phyloP scores from a whole-genome alignment of 2,797 vertebrate genomes.

The Lindbergichthys nudifrons region DNA sequence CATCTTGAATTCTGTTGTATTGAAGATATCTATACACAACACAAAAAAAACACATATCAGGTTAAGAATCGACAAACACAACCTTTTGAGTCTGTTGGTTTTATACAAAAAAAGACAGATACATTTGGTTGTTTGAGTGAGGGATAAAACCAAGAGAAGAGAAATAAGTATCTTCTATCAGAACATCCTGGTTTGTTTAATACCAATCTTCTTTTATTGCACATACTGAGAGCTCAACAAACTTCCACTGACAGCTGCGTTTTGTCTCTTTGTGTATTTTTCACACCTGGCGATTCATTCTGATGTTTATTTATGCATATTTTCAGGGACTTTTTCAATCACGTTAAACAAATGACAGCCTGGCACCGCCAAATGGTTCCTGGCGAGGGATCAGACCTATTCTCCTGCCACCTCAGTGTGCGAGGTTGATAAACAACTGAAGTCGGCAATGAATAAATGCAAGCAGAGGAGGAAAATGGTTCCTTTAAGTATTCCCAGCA shows the following conservation, averaged over 20 bases:
- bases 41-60: neutral
- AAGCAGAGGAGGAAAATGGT: constrained; percentile 1
- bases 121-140: neutral
- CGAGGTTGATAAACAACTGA: constrained; percentile 39
- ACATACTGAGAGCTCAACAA: neutral
- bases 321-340: constrained; percentile 28
- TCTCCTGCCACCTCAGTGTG: constrained; percentile 12
- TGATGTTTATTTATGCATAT: constrained; percentile 13
- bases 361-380: constrained; percentile 15
- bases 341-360: neutral
- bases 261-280: constrained; percentile 10
- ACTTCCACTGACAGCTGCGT: neutral
- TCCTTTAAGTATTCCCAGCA: constrained; percentile 16
- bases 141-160: neutral
- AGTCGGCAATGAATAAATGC: constrained; percentile 22
- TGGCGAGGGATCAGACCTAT: constrained; percentile 28
- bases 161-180: neutral
- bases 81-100: neutral
- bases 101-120: neutral
- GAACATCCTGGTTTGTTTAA: neutral
- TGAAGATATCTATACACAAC: constrained; percentile 89
- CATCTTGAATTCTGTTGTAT: constrained; percentile 89
- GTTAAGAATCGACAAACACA: neutral
- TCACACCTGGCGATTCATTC: neutral
- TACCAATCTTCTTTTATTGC: neutral